Percentiles rank a stretch among this genome's conserved stretches.
phyloP scores from a whole-genome alignment of 2,113 vertebrate species.

The Malurus cyaneus region DNA sequence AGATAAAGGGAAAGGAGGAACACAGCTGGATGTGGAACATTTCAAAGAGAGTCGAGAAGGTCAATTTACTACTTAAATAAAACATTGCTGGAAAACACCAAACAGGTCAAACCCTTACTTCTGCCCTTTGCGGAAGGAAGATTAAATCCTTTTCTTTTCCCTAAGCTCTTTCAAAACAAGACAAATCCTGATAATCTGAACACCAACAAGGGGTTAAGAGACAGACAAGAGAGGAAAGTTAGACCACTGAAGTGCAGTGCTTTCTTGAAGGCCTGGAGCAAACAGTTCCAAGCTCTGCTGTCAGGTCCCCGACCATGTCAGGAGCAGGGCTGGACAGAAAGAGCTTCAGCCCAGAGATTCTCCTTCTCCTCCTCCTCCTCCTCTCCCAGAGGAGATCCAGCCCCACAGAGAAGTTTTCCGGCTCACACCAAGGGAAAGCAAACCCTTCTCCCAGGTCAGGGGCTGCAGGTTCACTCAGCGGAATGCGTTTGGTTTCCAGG shows the following conservation, averaged over 20 bases:
- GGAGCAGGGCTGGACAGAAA: neutral
- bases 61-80: neutral
- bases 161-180: neutral
- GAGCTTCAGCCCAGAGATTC: neutral
- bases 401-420: fast-evolving
- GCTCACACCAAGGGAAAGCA: neutral
- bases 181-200: neutral
- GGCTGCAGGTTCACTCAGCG: fast-evolving
- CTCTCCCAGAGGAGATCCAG: neutral
- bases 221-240: neutral
- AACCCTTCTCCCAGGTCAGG: fast-evolving
- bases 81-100: neutral
- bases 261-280: neutral
- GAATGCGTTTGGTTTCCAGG: fast-evolving
- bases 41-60: neutral
- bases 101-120: neutral
- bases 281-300: neutral
- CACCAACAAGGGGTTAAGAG: neutral
- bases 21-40: fast-evolving
- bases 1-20: neutral
- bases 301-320: fast-evolving
- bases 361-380: neutral
- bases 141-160: neutral
- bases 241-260: neutral
- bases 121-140: neutral